Evolutionary conservation across 2,888 invertebrate genomes (phyloP).

Genomic region (Andrena fulva): DNA sequence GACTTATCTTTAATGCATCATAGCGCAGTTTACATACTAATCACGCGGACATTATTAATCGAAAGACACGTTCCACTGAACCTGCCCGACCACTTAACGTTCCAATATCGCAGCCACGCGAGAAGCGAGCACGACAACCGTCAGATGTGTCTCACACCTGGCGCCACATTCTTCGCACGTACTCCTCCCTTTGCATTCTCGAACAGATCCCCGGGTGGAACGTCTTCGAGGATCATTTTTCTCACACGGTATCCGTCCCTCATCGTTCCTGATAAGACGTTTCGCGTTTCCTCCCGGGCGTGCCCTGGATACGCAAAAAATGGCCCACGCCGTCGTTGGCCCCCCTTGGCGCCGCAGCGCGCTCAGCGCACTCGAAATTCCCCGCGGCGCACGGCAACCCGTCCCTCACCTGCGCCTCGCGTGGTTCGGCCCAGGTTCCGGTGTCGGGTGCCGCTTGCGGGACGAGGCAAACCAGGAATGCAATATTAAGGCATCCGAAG

Average conservation of each 20-base stretch:
- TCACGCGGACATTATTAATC: too few species aligned
- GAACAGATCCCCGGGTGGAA: conserved; percentile 2
- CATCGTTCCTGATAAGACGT: conserved; percentile 34
- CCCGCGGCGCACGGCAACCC: conserved; percentile 35
- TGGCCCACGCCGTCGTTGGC: conserved; percentile 39
- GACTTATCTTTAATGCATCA: too few species aligned
- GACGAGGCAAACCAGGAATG: conserved; percentile 74
- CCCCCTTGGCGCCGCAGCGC: conserved; percentile 50
- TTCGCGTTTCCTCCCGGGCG: not conserved
- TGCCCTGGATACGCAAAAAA: conserved; percentile 39
- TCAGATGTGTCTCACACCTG: conserved; percentile 9
- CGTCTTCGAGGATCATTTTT: conserved; percentile 11
- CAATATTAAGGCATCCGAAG: conserved; percentile 78
- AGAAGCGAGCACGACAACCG: not conserved
- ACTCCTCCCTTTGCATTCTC: conserved; percentile 8
- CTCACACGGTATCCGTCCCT: conserved; percentile 17
- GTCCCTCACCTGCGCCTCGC: conserved; percentile 41
- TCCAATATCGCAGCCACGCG: not conserved
- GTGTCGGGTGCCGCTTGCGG: conserved; percentile 57
- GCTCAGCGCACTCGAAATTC: conserved; percentile 55
- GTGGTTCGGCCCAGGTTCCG: conserved; percentile 36
- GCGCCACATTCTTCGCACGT: conserved; percentile 4
- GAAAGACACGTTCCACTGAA: too few species aligned
- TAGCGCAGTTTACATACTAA: too few species aligned
- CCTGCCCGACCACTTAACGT: not conserved